Evolutionary conservation across 2,113 vertebrate genomes (phyloP).

Genomic region (Hydrochoerus hydrochaeris): DNA sequence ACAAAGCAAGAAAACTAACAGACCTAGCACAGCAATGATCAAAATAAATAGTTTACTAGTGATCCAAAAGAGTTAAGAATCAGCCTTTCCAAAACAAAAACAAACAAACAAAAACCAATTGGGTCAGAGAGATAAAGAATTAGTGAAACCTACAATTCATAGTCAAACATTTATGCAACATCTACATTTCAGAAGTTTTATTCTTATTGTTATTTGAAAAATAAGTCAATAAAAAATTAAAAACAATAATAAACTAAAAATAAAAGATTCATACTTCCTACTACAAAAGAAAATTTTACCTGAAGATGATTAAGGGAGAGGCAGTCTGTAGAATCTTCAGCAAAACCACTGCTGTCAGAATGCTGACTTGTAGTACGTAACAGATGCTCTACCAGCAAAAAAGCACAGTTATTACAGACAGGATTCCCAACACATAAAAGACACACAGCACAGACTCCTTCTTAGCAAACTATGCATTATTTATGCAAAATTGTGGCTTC

Average conservation of each 20-base stretch:
- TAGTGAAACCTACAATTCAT: constrained; percentile 23
- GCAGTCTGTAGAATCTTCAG: constrained; percentile 93
- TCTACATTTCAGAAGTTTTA: constrained; percentile 40
- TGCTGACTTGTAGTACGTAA: constrained; percentile 94
- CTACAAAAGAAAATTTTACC: constrained; percentile 82
- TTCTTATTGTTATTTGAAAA: constrained; percentile 7
- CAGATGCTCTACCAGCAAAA: constrained; percentile 86
- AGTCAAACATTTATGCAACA: constrained; percentile 5
- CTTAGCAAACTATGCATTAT: background rate
- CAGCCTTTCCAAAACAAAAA: background rate
- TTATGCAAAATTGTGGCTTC: background rate
- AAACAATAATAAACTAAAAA: too few relatives aligned
- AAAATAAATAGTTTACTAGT: constrained; percentile 45
- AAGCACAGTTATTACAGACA: background rate
- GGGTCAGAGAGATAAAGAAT: constrained; percentile 34
- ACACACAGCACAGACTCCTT: background rate
- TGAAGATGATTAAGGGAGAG: constrained; percentile 89
- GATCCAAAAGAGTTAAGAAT: background rate
- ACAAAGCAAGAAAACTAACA: constrained; percentile 35
- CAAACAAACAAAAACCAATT: background rate
- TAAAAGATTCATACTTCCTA: background rate
- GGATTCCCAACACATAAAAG: background rate
- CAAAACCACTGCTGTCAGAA: constrained; percentile 98
- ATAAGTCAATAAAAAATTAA: background rate
- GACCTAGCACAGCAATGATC: background rate